Conservation (phyloP, 2,797 vertebrate genomes). For the Prionace glauca region DNA sequence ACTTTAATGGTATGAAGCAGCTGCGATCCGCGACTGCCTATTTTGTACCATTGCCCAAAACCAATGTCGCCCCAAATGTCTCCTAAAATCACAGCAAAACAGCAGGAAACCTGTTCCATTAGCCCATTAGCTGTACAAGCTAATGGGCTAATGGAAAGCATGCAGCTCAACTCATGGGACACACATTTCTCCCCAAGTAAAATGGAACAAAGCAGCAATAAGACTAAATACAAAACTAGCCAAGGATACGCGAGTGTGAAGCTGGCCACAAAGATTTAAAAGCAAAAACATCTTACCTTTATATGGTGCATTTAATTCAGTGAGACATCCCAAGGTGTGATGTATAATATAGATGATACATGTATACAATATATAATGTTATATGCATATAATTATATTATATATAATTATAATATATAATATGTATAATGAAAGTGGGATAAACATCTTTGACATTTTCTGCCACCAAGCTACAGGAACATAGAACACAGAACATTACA, state of each 20-base stretch:
- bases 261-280: background rate
- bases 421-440: too few relatives aligned
- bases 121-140: too few relatives aligned
- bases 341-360: too few relatives aligned
- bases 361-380: too few relatives aligned
- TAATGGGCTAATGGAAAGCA: background rate
- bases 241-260: background rate
- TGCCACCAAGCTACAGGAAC: too few relatives aligned
- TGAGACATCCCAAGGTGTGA: too few relatives aligned
- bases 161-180: background rate
- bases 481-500: too few relatives aligned
- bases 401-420: too few relatives aligned
- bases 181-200: background rate
- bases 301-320: too few relatives aligned
- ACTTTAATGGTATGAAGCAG: background rate
- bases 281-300: too few relatives aligned
- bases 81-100: background rate
- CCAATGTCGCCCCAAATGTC: background rate
- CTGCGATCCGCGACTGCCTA: background rate
- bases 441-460: too few relatives aligned
- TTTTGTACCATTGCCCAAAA: background rate
- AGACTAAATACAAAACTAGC: background rate
- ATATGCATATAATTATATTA: too few relatives aligned
- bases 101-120: background rate
- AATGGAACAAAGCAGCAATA: background rate